phyloP scores from a whole-genome alignment of 37 sponge, comb jelly and placozoan genomes.

The Aplysina aerophoba region DNA sequence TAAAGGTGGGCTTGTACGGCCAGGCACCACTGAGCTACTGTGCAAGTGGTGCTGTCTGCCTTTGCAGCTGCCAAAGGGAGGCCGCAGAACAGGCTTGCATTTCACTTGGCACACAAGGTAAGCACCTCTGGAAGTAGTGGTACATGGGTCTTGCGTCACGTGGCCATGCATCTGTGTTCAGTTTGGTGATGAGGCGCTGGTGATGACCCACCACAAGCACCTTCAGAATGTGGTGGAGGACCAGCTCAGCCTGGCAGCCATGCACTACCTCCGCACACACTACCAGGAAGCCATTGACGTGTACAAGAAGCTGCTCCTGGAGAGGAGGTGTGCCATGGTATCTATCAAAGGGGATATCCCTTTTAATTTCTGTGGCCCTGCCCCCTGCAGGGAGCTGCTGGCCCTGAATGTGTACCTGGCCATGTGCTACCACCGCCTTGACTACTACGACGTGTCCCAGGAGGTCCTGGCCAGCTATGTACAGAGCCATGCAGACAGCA shows the following conservation, averaged over 20 bases:
- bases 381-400: conserved; percentile 82
- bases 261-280: conserved; percentile 97
- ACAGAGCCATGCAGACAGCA: conserved; percentile 90
- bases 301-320: conserved; percentile 91
- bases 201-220: conserved; percentile 86
- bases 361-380: not conserved
- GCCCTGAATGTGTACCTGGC: conserved; percentile 99
- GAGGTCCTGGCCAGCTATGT: conserved; percentile 97
- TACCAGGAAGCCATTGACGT: conserved; percentile 99
- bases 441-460: conserved; percentile 99
- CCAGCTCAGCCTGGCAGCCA: conserved; percentile 98
- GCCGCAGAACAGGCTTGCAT: conserved; percentile 89
- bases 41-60: not conserved
- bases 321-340: conserved; percentile 74
- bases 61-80: conserved; percentile 68
- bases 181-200: conserved; percentile 89
- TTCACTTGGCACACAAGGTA: conserved; percentile 96
- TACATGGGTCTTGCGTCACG: not conserved
- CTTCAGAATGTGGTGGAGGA: conserved; percentile 94
- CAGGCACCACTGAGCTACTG: no score
- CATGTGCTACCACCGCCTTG: conserved; percentile 99
- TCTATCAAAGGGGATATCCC: no score
- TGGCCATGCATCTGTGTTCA: conserved; percentile 16
- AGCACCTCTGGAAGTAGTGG: not conserved
- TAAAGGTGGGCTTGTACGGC: conserved; percentile 70